Evolutionary conservation across 2,113 vertebrate genomes (phyloP).

Genomic region (Numida meleagris): DNA sequence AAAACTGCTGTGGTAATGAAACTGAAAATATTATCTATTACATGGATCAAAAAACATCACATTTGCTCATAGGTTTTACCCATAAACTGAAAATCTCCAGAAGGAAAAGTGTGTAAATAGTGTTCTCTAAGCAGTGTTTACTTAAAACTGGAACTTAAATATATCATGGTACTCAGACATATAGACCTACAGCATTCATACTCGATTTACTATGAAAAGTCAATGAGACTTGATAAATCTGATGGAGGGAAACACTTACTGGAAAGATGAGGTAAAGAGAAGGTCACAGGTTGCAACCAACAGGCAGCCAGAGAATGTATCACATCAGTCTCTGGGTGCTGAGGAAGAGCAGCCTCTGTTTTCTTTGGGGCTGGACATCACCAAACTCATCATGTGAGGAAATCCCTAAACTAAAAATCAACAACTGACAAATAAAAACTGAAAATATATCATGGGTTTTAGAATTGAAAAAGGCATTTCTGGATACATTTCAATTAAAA

Average conservation of each 20-base stretch:
- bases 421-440: not conserved
- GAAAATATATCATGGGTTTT: not conserved
- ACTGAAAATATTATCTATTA: not conserved
- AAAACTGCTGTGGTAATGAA: not conserved
- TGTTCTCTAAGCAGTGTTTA: not conserved
- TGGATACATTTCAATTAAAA: not conserved
- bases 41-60: not conserved
- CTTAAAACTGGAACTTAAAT: not conserved
- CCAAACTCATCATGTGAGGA: accelerated
- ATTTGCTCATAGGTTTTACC: not conserved
- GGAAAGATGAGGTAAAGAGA: not conserved
- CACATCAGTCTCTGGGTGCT: not conserved
- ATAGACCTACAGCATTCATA: not conserved
- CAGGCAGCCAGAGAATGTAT: not conserved
- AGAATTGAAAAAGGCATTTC: not conserved
- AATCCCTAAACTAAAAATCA: not conserved
- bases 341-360: not conserved
- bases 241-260: not conserved
- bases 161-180: not conserved
- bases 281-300: not conserved
- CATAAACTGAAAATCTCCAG: not conserved
- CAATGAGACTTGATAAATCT: accelerated
- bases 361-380: not conserved
- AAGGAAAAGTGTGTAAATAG: not conserved
- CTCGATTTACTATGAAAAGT: not conserved